A percentile compares a stretch with the other conserved stretches of the same genome.
phyloP scores from a whole-genome alignment of 2,113 vertebrate genomes.

The Oxygymnocypris stewartii region DNA sequence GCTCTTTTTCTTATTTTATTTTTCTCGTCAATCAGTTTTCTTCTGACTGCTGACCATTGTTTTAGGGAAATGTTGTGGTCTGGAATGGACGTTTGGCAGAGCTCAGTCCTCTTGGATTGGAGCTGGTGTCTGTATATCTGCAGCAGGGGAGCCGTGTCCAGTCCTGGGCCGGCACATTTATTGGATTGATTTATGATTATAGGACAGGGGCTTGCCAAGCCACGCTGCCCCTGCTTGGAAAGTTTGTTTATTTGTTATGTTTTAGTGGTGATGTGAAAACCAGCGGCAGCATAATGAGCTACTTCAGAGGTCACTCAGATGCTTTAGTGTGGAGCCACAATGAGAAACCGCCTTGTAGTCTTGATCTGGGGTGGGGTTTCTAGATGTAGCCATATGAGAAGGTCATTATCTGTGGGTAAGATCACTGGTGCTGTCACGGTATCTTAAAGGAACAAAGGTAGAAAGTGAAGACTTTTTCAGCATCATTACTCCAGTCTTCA shows the following conservation, averaged over 20 bases:
- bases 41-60: not conserved
- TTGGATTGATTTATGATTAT: constrained; percentile 38
- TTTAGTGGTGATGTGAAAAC: constrained; percentile 40
- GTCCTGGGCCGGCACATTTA: constrained; percentile 13
- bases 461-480: not conserved
- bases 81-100: constrained; percentile 30
- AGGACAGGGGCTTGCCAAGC: not conserved
- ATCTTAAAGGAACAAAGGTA: not conserved
- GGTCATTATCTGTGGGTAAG: constrained; percentile 5
- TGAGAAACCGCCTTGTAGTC: not conserved
- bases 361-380: not conserved
- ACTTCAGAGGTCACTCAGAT: not conserved
- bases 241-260: constrained; percentile 20
- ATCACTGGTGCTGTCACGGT: not conserved
- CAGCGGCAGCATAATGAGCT: constrained; percentile 26
- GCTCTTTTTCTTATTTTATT: not conserved
- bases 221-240: constrained; percentile 19
- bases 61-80: constrained; percentile 13
- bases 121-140: constrained; percentile 14
- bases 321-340: not conserved
- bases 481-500: not conserved
- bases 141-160: constrained; percentile 21
- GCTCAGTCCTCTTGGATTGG: not conserved
- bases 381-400: not conserved
- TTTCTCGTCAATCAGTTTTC: not conserved